Percentiles rank a stretch among this genome's conserved stretches.
Evolutionary conservation across 2,113 vertebrate species (phyloP).

Genomic region (Apus apus): DNA sequence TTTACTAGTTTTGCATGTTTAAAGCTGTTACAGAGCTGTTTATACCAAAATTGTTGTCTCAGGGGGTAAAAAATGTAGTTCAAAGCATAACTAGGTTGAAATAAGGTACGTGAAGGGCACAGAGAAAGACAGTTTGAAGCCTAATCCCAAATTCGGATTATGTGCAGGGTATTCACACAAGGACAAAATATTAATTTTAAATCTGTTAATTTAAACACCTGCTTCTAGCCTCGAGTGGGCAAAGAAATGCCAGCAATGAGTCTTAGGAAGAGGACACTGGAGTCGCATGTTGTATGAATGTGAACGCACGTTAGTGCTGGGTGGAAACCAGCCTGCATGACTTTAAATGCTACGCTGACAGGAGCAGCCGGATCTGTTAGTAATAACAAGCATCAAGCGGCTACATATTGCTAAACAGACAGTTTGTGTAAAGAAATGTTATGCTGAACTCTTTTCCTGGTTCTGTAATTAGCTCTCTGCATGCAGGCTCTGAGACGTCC

Average conservation of each 20-base stretch:
- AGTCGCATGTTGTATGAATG: background rate
- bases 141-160: background rate
- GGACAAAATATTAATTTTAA: background rate
- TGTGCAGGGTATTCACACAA: background rate
- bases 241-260: background rate
- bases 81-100: background rate
- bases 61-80: background rate
- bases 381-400: conserved; percentile 23
- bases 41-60: background rate
- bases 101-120: background rate
- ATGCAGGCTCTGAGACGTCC: background rate
- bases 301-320: background rate
- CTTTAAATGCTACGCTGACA: background rate
- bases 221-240: background rate
- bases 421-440: conserved; percentile 40
- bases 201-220: background rate
- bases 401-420: conserved; percentile 23
- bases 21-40: background rate
- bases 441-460: conserved; percentile 2
- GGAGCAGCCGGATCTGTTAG: background rate
- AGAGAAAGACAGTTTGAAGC: background rate
- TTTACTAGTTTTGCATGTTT: background rate
- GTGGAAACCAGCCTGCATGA: background rate
- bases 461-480: conserved; percentile 21
- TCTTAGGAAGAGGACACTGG: background rate